Evolutionary conservation across 2,113 vertebrate genomes (phyloP), one percentile per base, ranked within the genome.

Genomic region (Eupsittula cactorum): DNA sequence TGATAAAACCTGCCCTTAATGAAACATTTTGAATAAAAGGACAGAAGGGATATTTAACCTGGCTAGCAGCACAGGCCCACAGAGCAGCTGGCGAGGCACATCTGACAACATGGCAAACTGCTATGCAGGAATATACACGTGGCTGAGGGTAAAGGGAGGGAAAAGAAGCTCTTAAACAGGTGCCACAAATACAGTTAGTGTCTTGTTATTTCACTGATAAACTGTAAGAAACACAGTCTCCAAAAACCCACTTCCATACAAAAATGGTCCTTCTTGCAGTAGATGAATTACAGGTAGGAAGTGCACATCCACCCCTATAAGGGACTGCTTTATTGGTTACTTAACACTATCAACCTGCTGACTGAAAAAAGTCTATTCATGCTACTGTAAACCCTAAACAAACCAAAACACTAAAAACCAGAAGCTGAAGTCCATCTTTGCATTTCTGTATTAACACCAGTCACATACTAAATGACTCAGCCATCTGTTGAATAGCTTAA

Each of bases 81-180:
- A 63, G 17, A 76, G n/a, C 20, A 59, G 62, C 20, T 59, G 37
- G 81, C 27, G 28, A 59, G 57, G 37, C 28, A 46, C 29, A n/a
- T 41, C 37, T 1, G 0, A 11, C 1, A 2, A 50, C 24, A 23
- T 1, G 4, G 13, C 16, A 75, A 50, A 64, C 6, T 0, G 0
- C 37, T 52, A 28, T 15, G 16, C 17, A 33, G 35, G 19, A 23
- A 50, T 1, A 3, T 16, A 23, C 42, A 3, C 14, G 18, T 24
- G 17, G 21, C 41, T 59, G 78, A 37, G 23, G 33, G 7, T 44
- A 52, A 76, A 57, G 13, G 16, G 7, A 77, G 23, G 19, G 35
- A n/a, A 70, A 7, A 64, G 23, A 31, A 64, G 57, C 27, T 44
- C 41, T 80, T 79, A 55, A 47, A 21, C 33, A 28, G 21, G 12